Evolutionary conservation across 2,888 invertebrate genomes (phyloP), one percentile per base, ranked within the genome.

Genomic region (Dimorphilus gyrociliatus): DNA sequence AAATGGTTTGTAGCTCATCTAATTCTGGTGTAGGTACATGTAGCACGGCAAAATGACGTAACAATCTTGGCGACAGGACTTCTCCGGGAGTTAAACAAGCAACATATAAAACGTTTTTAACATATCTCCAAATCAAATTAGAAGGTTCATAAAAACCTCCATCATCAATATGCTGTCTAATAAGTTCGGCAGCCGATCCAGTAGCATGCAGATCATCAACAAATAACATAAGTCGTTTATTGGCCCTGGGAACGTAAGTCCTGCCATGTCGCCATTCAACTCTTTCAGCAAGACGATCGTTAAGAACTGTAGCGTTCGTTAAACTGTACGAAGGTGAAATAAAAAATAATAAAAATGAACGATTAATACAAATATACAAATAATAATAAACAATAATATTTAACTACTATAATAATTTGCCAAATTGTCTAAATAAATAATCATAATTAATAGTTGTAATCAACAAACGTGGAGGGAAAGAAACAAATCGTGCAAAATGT

Each of bases 141-240:
- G 45, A 41, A 21, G 48, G 47, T 33, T 50, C 47, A 41, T 60
- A 58, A 37, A 56, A 55, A 2, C 61, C 58, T 16, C 58, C 58
- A 30, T 56, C 55, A 37, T 61, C 60, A 27, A 60, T 46, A 38
- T 59, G 60, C 38, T 61, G 55, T 25, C 61, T 40, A 3, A 60
- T 43, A 32, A 61, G 41, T 40, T 61, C 61, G 18, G 50, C 44
- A 4, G 58, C 54, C 5, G 60, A n/a, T n/a, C n/a, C n/a, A n/a
- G n/a, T n/a, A n/a, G n/a, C n/a, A n/a, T 60, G 56, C 38, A 61
- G 42, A 41, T 61, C 60, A 46, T 61, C 61, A 4, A 61, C 41
- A 27, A 60, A 43, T 37, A 54, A 60, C 10, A 57, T 44, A 18
- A 61, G 49, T 23, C 53, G 36, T 40, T 58, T 60, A 49, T 57